A percentile compares a stretch with the other conserved stretches of the same genome.
Evolutionary conservation across 2,113 vertebrate genomes (phyloP).

Genomic region (Tachysurus fulvidraco): DNA sequence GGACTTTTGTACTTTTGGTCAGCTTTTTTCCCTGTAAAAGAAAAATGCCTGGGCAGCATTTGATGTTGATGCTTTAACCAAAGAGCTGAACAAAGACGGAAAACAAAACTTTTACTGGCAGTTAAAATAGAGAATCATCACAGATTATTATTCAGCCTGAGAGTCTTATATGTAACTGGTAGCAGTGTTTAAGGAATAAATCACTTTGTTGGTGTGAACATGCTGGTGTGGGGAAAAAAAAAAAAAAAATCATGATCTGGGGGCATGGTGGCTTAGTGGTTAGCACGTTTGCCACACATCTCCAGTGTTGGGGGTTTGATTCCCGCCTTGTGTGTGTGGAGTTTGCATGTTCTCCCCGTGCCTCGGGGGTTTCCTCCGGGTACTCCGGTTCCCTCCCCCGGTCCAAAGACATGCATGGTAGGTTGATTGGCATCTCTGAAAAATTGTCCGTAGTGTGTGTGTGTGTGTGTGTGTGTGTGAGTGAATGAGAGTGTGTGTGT

Average conservation of each 20-base stretch:
- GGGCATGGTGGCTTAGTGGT: too few species aligned
- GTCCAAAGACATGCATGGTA: too few species aligned
- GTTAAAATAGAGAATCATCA: neutral
- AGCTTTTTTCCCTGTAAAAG: constrained; percentile 31
- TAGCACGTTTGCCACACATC: too few species aligned
- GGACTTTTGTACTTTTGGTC: constrained; percentile 20
- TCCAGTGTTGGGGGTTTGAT: too few species aligned
- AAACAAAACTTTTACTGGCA: neutral
- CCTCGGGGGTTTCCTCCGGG: too few species aligned
- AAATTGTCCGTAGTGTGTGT: too few species aligned
- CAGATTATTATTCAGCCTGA: neutral
- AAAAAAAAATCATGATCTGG: neutral
- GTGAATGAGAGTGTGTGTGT: too few species aligned
- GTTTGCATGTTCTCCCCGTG: too few species aligned
- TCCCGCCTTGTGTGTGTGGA: too few species aligned
- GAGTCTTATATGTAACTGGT: neutral
- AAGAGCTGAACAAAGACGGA: constrained; percentile 10
- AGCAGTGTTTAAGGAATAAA: neutral
- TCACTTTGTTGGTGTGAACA: neutral
- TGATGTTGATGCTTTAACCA: constrained; percentile 11
- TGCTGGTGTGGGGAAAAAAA: neutral
- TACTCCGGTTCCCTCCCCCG: too few species aligned
- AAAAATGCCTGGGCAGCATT: constrained; percentile 34
- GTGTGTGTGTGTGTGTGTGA: too few species aligned
- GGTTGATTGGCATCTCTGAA: too few species aligned